Conservation (phyloP, 1,140 invertebrate species). For the Phenacoccus solenopsis region DNA sequence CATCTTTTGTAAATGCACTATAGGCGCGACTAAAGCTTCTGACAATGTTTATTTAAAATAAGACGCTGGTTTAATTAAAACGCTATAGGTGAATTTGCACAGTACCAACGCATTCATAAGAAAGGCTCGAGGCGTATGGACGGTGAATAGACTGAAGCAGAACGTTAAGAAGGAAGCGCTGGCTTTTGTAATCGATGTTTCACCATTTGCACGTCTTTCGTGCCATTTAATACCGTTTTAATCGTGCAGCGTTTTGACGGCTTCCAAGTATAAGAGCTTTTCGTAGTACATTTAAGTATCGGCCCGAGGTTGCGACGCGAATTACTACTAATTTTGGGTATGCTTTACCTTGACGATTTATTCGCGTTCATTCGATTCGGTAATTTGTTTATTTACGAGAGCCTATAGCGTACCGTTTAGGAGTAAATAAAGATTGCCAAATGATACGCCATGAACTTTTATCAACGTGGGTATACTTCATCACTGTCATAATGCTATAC, state of each 20-base stretch:
- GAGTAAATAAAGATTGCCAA: neutral
- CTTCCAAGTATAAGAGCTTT: neutral
- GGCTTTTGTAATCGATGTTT: conserved; percentile 1
- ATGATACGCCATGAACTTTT: neutral
- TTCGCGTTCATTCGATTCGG: neutral
- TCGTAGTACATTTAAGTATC: neutral
- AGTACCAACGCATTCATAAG: neutral
- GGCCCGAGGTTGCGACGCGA: neutral
- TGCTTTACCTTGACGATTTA: neutral
- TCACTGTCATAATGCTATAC: neutral
- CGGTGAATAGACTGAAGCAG: neutral
- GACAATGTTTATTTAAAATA: conserved; percentile 3
- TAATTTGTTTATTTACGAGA: neutral
- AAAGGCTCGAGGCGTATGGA: neutral
- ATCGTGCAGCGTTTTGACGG: neutral
- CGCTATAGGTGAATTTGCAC: neutral
- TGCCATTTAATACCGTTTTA: conserved; percentile 2
- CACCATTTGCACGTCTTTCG: neutral
- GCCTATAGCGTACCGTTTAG: neutral
- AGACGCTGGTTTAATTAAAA: neutral
- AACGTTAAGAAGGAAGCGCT: neutral
- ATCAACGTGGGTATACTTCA: neutral
- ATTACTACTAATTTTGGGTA: neutral
- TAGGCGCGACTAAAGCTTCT: neutral
- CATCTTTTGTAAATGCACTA: neutral